These are phyloP conservation scores for Drosophila ustulata DNA, from an alignment of 2,888 invertebrate genomes.

Conservation along the genomic window DNA sequence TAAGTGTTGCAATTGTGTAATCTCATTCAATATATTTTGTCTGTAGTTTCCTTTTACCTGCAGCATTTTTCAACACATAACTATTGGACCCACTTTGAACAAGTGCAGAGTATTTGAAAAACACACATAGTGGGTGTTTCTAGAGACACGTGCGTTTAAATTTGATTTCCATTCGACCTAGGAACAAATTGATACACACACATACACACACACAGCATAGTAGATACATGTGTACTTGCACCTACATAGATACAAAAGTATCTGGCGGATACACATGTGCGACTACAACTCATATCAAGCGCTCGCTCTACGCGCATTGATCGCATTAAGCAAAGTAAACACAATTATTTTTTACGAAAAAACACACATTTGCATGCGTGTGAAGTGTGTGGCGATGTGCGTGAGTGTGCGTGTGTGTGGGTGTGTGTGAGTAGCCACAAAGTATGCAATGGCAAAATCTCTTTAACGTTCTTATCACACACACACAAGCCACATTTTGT, in stretches of 20 bases:
- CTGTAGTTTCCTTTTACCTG: not conserved
- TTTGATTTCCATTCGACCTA: constrained; percentile 13
- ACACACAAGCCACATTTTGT: constrained; percentile 48
- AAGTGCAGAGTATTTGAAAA: not conserved
- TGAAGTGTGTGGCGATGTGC: not conserved
- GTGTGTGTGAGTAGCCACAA: constrained; percentile 57
- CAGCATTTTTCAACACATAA: not conserved
- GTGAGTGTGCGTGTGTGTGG: not conserved
- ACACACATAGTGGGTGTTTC: not conserved
- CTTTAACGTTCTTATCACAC: constrained; percentile 62
- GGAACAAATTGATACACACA: constrained; percentile 8
- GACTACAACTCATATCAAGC: constrained; percentile 10
- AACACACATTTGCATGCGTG: not conserved
- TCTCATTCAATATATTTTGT: no score
- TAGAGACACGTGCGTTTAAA: constrained; percentile 12
- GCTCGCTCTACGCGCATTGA: constrained; percentile 53
- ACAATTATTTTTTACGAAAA: constrained; percentile 71
- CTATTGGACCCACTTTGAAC: not conserved
- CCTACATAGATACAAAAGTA: constrained; percentile 26
- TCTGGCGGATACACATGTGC: constrained; percentile 31
- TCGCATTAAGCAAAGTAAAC: constrained; percentile 76
- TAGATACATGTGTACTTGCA: not conserved
- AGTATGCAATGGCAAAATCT: constrained; percentile 62
- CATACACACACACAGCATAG: not conserved
- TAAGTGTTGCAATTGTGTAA: no score